phyloP scores from a whole-genome alignment of 2,113 vertebrate genomes.

The Amphilophus citrinellus region DNA sequence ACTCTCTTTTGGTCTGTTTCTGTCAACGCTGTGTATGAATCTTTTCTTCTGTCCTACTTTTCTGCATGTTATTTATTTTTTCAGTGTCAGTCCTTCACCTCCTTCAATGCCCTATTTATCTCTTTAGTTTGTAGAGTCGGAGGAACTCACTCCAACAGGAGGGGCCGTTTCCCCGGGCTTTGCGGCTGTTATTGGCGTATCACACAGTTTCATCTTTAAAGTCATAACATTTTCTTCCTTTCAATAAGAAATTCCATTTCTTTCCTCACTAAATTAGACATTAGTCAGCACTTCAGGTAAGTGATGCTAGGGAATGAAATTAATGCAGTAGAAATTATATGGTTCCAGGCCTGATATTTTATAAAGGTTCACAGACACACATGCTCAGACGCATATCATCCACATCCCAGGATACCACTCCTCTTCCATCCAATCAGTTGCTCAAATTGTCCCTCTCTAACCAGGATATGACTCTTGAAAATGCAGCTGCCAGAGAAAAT shows the following conservation, averaged over 20 bases:
- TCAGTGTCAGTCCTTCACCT: neutral
- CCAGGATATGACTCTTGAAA: constrained; percentile 35
- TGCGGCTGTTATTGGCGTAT: constrained; percentile 46
- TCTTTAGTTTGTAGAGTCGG: constrained; percentile 12
- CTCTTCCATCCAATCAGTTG: constrained; percentile 29
- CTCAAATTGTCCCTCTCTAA: constrained; percentile 29
- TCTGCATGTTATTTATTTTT: constrained; percentile 11
- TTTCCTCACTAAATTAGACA: constrained; percentile 47
- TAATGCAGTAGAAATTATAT: constrained; percentile 46
- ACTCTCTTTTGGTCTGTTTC: neutral
- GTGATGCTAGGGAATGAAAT: constrained; percentile 47
- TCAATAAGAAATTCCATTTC: constrained; percentile 58
- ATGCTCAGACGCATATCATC: neutral
- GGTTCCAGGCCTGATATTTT: constrained; percentile 39
- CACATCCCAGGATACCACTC: constrained; percentile 10
- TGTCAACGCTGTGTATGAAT: neutral
- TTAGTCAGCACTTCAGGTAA: constrained; percentile 63
- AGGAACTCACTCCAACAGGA: constrained; percentile 21
- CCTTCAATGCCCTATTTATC: constrained; percentile 14
- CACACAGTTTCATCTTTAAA: constrained; percentile 56
- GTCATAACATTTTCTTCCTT: constrained; percentile 42
- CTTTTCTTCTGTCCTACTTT: neutral
- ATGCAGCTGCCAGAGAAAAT: constrained; percentile 46
- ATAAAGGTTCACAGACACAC: neutral
- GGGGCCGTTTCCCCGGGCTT: constrained; percentile 18